Conservation (phyloP, 2,797 vertebrate species). For the Numenius phaeopus region DNA sequence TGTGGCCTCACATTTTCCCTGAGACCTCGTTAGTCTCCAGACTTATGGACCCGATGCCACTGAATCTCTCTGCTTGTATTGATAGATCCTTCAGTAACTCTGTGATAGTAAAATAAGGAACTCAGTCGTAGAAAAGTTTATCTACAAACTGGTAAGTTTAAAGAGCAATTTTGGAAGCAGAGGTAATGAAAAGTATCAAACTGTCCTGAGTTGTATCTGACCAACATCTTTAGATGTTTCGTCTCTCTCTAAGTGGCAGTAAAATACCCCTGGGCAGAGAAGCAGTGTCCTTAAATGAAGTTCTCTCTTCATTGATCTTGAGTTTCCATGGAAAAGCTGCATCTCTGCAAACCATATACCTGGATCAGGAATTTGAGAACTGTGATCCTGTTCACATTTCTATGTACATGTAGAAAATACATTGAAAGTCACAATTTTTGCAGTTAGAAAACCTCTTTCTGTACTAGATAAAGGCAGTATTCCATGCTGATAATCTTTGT, state of each 20-base stretch:
- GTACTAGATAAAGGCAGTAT: background rate
- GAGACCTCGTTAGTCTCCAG: background rate
- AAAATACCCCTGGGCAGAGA: background rate
- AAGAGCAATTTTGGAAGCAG: background rate
- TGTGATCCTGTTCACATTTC: background rate
- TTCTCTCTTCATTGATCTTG: background rate
- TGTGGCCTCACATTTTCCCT: background rate
- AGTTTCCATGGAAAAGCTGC: background rate
- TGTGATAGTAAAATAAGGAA: background rate
- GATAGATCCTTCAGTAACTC: background rate
- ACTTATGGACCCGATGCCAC: fast-evolving
- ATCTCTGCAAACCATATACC: background rate
- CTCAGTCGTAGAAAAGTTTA: background rate
- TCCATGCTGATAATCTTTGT: background rate
- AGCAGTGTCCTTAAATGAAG: background rate
- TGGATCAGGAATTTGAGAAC: background rate
- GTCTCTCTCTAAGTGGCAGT: background rate
- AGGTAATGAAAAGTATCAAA: background rate
- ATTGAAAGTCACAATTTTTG: background rate
- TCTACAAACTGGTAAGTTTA: background rate
- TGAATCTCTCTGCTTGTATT: background rate
- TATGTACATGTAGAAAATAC: background rate
- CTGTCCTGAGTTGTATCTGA: background rate
- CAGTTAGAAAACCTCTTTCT: background rate
- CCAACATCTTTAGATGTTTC: background rate